Evolutionary conservation across 53 echinoderm and acorn worm species (phyloP).

Genomic region (Henricia sp.): DNA sequence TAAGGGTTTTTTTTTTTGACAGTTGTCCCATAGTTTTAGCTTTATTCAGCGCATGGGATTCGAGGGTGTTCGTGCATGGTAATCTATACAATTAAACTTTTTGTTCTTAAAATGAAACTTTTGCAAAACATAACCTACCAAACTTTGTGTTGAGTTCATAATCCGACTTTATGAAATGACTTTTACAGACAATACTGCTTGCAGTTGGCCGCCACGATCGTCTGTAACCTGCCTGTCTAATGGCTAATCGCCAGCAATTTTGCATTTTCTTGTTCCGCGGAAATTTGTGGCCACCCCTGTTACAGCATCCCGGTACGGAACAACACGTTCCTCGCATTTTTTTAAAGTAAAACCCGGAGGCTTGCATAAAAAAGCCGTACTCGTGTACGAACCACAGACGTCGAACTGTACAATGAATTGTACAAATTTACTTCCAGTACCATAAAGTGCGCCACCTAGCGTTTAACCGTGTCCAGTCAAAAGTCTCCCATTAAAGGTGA

Average conservation of each 20-base stretch:
- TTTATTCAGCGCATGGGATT: slow-evolving; percentile 22
- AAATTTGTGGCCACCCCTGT: slow-evolving; percentile 26
- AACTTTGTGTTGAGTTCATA: slow-evolving; percentile 11
- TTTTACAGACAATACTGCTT: neutral
- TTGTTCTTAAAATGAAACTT: slow-evolving; percentile 3
- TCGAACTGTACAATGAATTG: slow-evolving; percentile 6
- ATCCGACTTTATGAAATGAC: slow-evolving; percentile 17
- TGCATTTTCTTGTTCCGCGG: slow-evolving; percentile 11
- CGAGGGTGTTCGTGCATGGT: too few species aligned
- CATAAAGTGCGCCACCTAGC: slow-evolving; percentile 21
- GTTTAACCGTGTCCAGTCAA: neutral
- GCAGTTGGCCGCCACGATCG: slow-evolving; percentile 18
- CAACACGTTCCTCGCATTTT: slow-evolving; percentile 6
- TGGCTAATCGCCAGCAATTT: slow-evolving; percentile 16
- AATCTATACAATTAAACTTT: too few species aligned
- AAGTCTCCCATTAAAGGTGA: slow-evolving; percentile 15
- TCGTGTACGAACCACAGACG: slow-evolving; percentile 13
- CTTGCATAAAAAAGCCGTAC: neutral
- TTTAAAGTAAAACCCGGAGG: neutral
- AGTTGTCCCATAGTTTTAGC: neutral
- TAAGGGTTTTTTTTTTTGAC: neutral
- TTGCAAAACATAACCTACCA: slow-evolving; percentile 28
- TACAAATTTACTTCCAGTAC: neutral
- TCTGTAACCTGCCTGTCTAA: slow-evolving; percentile 25
- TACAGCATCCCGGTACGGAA: slow-evolving; percentile 4